These are phyloP conservation scores for human DNA, from an alignment of 2,113 vertebrate genomes.

Conservation along the genomic window DNA sequence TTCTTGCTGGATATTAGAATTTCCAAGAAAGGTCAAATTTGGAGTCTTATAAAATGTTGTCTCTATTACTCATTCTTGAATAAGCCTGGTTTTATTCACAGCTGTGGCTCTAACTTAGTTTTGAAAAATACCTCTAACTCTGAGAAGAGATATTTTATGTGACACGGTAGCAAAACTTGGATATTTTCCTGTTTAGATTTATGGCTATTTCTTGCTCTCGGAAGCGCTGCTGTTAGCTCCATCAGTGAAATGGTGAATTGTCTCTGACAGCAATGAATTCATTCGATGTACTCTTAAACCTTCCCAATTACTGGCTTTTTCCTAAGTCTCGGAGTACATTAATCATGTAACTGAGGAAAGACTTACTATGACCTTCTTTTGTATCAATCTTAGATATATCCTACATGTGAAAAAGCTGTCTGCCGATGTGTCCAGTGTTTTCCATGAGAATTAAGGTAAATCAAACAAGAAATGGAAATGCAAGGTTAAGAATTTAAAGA, in stretches of 20 bases:
- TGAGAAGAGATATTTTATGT: slow-evolving; percentile 77
- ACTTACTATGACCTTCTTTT: slow-evolving; percentile 75
- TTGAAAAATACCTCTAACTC: slow-evolving; percentile 71
- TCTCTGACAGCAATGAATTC: slow-evolving; percentile 83
- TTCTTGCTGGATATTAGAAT: slow-evolving; percentile 68
- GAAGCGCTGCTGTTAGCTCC: slow-evolving; percentile 68
- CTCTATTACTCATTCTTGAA: slow-evolving; percentile 71
- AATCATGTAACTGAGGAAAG: slow-evolving; percentile 76
- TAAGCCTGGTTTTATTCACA: slow-evolving; percentile 64
- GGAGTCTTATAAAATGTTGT: slow-evolving; percentile 62
- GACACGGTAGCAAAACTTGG: slow-evolving; percentile 74
- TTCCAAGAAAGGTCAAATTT: slow-evolving; percentile 64
- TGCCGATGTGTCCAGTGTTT: not conserved
- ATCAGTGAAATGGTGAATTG: slow-evolving; percentile 71
- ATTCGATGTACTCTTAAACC: slow-evolving; percentile 72
- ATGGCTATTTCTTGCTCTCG: slow-evolving; percentile 78
- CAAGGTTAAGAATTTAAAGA: not conserved
- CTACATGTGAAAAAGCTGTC: slow-evolving; percentile 29
- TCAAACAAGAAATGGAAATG: slow-evolving; percentile 10
- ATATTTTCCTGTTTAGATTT: slow-evolving; percentile 80
- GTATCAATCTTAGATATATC: slow-evolving; percentile 69
- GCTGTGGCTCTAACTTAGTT: slow-evolving; percentile 58
- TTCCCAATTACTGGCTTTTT: slow-evolving; percentile 81
- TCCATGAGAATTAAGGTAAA: slow-evolving; percentile 41
- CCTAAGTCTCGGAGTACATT: slow-evolving; percentile 76